These are phyloP conservation scores for Lutjanus erythropterus DNA, from an alignment of 2,113 vertebrate species.

Conservation along the genomic window DNA sequence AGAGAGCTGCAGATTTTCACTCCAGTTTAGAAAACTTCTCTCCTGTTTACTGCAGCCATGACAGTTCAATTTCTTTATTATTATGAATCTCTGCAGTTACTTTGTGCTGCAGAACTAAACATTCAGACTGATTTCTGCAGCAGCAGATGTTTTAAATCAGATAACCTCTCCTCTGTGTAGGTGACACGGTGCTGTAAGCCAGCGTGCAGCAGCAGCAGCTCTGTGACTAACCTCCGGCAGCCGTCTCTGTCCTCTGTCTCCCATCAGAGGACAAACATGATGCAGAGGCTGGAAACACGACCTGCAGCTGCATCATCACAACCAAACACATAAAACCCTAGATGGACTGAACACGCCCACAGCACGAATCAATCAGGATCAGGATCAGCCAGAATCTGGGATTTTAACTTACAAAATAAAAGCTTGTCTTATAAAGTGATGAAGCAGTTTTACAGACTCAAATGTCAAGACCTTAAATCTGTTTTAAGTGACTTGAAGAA, in stretches of 20 bases:
- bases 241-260: constrained; percentile 15
- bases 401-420: not conserved
- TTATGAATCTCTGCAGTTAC: not conserved
- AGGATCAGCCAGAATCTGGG: not conserved
- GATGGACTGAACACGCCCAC: too few species aligned
- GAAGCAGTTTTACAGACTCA: not conserved
- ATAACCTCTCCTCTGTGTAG: not conserved
- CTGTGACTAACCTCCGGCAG: too few species aligned
- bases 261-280: constrained; percentile 29
- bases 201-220: not conserved
- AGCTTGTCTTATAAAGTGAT: not conserved
- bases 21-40: too few species aligned
- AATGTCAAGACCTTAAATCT: not conserved
- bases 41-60: not conserved
- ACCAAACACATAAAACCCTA: not conserved
- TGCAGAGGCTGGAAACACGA: not conserved
- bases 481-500: not conserved
- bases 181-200: not conserved
- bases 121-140: not conserved
- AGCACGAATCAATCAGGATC: not conserved
- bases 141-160: not conserved
- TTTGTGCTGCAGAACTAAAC: not conserved
- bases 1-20: too few species aligned
- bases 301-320: constrained; percentile 30
- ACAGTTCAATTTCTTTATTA: too few species aligned